Conservation (phyloP, 2,113 vertebrate genomes). For the Ptyas mucosa region DNA sequence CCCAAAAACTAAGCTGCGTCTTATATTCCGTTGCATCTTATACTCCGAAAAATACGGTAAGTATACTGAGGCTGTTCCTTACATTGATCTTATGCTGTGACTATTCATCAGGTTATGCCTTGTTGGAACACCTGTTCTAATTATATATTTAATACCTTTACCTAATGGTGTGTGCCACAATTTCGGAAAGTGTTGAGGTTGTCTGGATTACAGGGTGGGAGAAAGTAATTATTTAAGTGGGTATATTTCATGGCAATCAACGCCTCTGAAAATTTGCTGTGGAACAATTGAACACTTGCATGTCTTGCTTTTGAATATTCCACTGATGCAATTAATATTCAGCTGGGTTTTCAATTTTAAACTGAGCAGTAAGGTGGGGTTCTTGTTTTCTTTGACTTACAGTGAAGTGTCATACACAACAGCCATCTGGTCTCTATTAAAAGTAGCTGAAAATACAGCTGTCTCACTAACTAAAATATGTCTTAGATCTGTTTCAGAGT, state of each 20-base stretch:
- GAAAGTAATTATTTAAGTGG: neutral
- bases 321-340: neutral
- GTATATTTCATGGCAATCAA: neutral
- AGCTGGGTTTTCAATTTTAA: neutral
- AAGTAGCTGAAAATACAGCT: neutral
- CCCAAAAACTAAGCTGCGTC: too few species aligned
- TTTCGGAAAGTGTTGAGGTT: neutral
- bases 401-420: neutral
- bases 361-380: neutral
- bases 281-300: neutral
- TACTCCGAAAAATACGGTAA: neutral
- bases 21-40: too few species aligned
- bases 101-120: neutral
- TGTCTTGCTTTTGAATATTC: neutral
- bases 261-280: neutral
- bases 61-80: neutral
- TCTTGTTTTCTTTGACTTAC: neutral
- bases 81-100: neutral
- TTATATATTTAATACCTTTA: neutral
- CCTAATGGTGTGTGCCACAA: neutral
- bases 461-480: conserved; percentile 5
- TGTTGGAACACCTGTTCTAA: neutral
- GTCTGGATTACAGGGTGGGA: neutral
- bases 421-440: neutral
- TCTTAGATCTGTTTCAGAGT: conserved; percentile 90